Percentiles rank a stretch among this genome's conserved stretches.
These are phyloP conservation scores for Eueides isabella DNA, from an alignment of 1,140 invertebrate genomes.

Conservation along the genomic window DNA sequence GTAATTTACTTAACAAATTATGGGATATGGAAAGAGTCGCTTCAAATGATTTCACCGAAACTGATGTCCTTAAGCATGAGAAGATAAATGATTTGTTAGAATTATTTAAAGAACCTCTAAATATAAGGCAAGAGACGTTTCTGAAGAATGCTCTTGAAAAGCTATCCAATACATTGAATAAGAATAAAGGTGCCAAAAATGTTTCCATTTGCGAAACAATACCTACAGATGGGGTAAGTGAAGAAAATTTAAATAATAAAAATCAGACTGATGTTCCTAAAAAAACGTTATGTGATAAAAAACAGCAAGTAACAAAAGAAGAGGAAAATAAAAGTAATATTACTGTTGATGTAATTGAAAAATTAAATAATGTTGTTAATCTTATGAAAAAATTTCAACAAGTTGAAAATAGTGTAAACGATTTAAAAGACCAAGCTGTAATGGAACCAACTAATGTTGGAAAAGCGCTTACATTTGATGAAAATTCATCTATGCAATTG, in stretches of 20 bases:
- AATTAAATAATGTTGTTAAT: slow-evolving; percentile 59
- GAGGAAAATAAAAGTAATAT: slow-evolving; percentile 28
- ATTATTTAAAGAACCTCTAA: slow-evolving; percentile 71
- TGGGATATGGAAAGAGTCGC: slow-evolving; percentile 72
- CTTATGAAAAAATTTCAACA: slow-evolving; percentile 64
- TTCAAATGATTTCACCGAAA: slow-evolving; percentile 53
- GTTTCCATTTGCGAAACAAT: slow-evolving; percentile 63
- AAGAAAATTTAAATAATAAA: slow-evolving; percentile 27
- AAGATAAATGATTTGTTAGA: slow-evolving; percentile 70
- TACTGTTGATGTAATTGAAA: slow-evolving; percentile 46
- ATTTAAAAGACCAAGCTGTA: slow-evolving; percentile 39
- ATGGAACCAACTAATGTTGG: not conserved
- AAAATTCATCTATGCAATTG: slow-evolving; percentile 48
- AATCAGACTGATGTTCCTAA: slow-evolving; percentile 32
- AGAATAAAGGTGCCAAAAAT: slow-evolving; percentile 59
- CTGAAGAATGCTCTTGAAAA: slow-evolving; percentile 69
- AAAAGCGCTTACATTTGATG: slow-evolving; percentile 36
- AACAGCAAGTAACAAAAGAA: slow-evolving; percentile 25
- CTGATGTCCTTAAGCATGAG: slow-evolving; percentile 66
- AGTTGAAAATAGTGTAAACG: slow-evolving; percentile 50
- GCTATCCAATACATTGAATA: slow-evolving; percentile 56
- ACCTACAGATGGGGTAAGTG: slow-evolving; percentile 25
- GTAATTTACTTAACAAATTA: slow-evolving; percentile 69
- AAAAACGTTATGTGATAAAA: slow-evolving; percentile 33
- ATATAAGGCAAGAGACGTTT: slow-evolving; percentile 67